Conservation (phyloP, 2,888 invertebrate species). For the Pristionchus entomophagus region DNA sequence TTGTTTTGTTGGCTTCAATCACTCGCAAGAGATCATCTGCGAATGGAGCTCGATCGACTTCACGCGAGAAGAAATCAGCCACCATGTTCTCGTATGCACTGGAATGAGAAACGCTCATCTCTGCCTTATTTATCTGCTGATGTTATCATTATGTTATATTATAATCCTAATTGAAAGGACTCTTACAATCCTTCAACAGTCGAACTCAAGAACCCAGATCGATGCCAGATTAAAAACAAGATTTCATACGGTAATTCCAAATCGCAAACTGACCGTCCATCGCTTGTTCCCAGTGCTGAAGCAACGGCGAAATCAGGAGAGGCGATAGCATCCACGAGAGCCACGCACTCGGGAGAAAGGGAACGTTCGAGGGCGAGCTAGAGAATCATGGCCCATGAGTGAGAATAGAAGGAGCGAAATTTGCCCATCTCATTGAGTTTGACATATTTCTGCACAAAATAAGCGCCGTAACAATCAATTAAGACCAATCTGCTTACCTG, state of each 20-base stretch:
- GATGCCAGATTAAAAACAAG: background rate
- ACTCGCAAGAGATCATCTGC: background rate
- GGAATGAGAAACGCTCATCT: background rate
- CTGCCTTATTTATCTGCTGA: background rate
- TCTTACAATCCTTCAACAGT: too few relatives aligned
- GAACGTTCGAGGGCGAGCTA: slow-evolving; percentile 72
- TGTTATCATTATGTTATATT: too few relatives aligned
- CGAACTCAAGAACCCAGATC: too few relatives aligned
- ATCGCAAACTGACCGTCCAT: slow-evolving; percentile 80
- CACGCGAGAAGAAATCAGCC: slow-evolving; percentile 56
- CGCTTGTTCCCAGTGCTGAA: slow-evolving; percentile 88
- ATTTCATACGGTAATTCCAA: background rate
- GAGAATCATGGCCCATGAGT: too few relatives aligned
- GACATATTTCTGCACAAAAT: background rate
- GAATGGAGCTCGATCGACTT: slow-evolving; percentile 47
- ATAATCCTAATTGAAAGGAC: too few relatives aligned
- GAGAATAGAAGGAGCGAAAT: too few relatives aligned
- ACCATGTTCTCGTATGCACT: slow-evolving; percentile 62
- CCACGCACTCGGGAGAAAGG: slow-evolving; percentile 86
- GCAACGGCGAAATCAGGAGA: slow-evolving; percentile 91
- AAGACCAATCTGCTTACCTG: slow-evolving; percentile 25
- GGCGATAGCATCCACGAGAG: slow-evolving; percentile 88
- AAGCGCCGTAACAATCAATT: background rate
- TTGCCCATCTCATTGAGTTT: too few relatives aligned
- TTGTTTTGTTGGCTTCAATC: background rate